Evolutionary conservation across 2,888 invertebrate genomes (phyloP).

Genomic region (Macrosiphum euphorbiae): DNA sequence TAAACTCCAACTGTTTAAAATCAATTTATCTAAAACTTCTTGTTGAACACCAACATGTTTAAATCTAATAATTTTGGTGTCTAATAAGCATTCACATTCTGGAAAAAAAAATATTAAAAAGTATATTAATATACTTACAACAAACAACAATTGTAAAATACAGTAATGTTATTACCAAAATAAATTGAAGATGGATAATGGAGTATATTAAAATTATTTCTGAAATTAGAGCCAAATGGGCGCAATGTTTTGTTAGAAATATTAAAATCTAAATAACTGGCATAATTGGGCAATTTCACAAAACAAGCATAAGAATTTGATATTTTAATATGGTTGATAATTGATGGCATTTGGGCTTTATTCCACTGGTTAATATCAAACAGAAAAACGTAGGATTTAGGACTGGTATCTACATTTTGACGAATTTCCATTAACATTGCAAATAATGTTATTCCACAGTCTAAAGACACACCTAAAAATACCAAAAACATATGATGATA

Average conservation of each 20-base stretch:
- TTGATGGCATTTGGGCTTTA: conserved; percentile 87
- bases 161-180: conserved; percentile 77
- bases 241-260: conserved; percentile 47
- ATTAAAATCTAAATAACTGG: conserved; percentile 48
- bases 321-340: conserved; percentile 45
- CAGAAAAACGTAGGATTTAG: conserved; percentile 74
- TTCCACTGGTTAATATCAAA: conserved; percentile 97
- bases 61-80: conserved; percentile 72
- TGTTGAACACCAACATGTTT: conserved; percentile 76
- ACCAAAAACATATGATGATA: background rate
- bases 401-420: conserved; percentile 72
- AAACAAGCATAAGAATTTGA: conserved; percentile 52
- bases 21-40: conserved; percentile 75
- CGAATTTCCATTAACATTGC: conserved; percentile 79
- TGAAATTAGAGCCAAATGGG: conserved; percentile 43
- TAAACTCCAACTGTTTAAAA: conserved; percentile 75
- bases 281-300: conserved; percentile 35
- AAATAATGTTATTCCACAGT: conserved; percentile 73
- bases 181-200: conserved; percentile 86
- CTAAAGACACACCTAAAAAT: conserved; percentile 68
- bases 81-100: conserved; percentile 76
- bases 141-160: background rate
- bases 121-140: background rate
- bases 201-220: conserved; percentile 78
- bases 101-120: conserved; percentile 65